phyloP scores from a whole-genome alignment of 2,888 invertebrate species.

The Pheosia gnoma region DNA sequence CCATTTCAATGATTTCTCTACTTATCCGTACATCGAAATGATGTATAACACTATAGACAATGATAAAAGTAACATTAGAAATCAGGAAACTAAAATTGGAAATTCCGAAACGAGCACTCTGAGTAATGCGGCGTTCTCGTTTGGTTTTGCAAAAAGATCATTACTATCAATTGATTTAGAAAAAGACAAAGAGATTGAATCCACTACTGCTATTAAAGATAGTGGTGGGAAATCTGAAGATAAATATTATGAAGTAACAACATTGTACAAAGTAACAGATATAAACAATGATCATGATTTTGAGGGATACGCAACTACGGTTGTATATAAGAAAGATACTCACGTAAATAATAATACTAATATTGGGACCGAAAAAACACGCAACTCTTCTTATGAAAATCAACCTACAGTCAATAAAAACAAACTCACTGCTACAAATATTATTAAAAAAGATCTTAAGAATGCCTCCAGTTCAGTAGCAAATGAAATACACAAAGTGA shows the following conservation, averaged over 20 bases:
- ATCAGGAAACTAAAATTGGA: not conserved
- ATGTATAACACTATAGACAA: slow-evolving; percentile 5
- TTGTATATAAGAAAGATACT: not conserved
- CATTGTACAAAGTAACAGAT: not conserved
- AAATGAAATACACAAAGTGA: not conserved
- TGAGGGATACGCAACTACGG: not conserved
- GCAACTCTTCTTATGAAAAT: not conserved
- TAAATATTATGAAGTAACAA: not conserved
- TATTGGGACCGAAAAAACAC: not conserved
- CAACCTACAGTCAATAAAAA: not conserved
- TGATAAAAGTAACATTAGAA: not conserved
- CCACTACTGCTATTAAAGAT: not conserved
- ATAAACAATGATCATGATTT: not conserved
- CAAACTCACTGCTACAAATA: not conserved
- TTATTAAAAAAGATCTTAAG: not conserved
- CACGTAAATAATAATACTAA: not conserved
- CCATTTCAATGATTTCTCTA: slow-evolving; percentile 1
- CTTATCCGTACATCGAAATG: slow-evolving; percentile 1
- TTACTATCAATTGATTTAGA: slow-evolving; percentile 27
- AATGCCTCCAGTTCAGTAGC: not conserved
- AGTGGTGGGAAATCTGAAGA: not conserved
- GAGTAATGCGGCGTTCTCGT: not conserved
- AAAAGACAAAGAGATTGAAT: not conserved
- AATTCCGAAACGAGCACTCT: not conserved
- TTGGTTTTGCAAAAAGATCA: slow-evolving; percentile 24